Conservation (phyloP, 2,797 vertebrate genomes). For the Enteromius treurensis region DNA sequence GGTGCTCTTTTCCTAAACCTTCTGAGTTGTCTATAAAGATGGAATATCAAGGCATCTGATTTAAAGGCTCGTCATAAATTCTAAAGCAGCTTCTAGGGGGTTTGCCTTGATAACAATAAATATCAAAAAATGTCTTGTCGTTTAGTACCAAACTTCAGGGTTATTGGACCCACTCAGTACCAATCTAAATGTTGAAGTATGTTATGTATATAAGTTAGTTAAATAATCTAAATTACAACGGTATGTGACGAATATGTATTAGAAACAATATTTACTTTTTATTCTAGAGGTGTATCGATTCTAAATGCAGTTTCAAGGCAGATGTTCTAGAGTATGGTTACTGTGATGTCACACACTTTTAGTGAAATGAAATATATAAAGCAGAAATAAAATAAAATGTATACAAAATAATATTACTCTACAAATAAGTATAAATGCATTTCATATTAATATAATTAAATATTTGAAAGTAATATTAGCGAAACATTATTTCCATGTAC, state of each 20-base stretch:
- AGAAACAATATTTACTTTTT: no score
- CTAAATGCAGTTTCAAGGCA: background rate
- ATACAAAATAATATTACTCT: background rate
- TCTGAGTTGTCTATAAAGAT: background rate
- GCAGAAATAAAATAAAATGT: no score
- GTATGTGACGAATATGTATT: no score
- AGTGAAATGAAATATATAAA: no score
- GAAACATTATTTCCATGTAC: background rate
- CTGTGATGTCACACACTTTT: no score
- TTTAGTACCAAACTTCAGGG: background rate
- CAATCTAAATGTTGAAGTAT: no score
- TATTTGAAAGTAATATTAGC: background rate
- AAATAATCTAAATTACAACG: no score
- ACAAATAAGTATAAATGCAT: background rate
- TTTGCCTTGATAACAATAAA: background rate
- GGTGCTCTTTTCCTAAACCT: background rate
- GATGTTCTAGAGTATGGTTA: no score
- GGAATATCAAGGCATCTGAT: background rate
- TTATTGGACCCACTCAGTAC: no score
- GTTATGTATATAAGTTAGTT: no score
- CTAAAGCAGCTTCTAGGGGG: background rate
- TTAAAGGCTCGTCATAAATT: background rate
- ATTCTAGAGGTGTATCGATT: background rate
- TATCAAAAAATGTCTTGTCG: background rate
- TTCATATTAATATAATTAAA: background rate